Conservation (phyloP, 1,140 invertebrate genomes). For the Gonatopus flavifemur region DNA sequence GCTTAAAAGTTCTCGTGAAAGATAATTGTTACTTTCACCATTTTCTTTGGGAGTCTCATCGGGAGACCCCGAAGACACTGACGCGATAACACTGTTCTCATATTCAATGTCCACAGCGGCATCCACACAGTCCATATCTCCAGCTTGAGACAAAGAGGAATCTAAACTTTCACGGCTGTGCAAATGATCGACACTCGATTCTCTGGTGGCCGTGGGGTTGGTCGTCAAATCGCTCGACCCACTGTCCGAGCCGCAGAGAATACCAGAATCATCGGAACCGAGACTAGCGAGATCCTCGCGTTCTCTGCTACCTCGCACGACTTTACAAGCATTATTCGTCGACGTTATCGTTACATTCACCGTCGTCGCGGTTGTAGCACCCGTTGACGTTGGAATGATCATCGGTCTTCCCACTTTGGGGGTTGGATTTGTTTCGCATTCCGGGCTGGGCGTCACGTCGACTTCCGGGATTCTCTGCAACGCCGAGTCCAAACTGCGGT, state of each 20-base stretch:
- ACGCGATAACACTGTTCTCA: conserved; percentile 14
- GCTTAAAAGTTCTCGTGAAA: conserved; percentile 22
- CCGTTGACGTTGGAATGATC: too few species aligned
- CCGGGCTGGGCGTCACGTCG: conserved; percentile 76
- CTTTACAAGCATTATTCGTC: conserved; percentile 11
- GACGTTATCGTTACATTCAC: too few species aligned
- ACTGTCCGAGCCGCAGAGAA: conserved; percentile 72
- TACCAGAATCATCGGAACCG: conserved; percentile 85
- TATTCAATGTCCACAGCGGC: conserved; percentile 47
- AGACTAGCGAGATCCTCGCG: conserved; percentile 72
- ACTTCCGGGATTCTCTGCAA: conserved; percentile 84
- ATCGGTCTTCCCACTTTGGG: conserved; percentile 36
- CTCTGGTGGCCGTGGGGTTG: conserved; percentile 47
- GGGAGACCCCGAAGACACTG: conserved; percentile 34
- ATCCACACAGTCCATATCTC: conserved; percentile 51
- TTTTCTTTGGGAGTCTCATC: conserved; percentile 28
- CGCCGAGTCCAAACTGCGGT: conserved; percentile 84
- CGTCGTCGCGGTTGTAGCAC: too few species aligned
- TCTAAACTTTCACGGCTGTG: conserved; percentile 69
- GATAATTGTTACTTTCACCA: conserved; percentile 10
- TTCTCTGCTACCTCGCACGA: conserved; percentile 48
- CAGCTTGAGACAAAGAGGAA: conserved; percentile 61
- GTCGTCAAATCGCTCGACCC: conserved; percentile 55
- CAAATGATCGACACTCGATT: conserved; percentile 56
- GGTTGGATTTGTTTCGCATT: conserved; percentile 64